Percentiles rank a stretch among this genome's conserved stretches.
Conservation (phyloP, 1,140 invertebrate species). For the Leptinotarsa lineolata region DNA sequence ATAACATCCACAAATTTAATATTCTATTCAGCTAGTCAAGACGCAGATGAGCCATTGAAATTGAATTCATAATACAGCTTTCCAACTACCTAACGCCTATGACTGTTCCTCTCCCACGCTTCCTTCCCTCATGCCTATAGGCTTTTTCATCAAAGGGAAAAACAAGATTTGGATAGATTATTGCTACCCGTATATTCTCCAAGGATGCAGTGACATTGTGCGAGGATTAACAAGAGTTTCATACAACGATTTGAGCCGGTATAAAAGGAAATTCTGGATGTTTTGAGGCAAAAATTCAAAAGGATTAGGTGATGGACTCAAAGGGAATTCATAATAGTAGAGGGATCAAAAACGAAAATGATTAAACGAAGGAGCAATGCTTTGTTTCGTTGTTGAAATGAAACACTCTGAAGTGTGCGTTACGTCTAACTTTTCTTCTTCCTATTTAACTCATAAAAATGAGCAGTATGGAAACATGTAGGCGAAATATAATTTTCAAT, state of each 20-base stretch:
- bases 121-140: not conserved
- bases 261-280: not conserved
- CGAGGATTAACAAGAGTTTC: not conserved
- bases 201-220: conserved; percentile 1
- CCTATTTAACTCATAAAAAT: no score
- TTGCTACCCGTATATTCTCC: not conserved
- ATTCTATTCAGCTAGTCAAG: no score
- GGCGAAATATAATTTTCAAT: no score
- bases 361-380: not conserved
- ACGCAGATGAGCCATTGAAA: no score
- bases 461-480: no score
- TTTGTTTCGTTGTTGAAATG: not conserved
- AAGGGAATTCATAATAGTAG: not conserved
- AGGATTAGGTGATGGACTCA: not conserved
- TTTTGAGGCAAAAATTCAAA: not conserved
- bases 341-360: not conserved
- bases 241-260: not conserved
- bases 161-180: not conserved
- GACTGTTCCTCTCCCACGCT: no score
- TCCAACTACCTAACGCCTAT: no score
- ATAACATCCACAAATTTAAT: no score
- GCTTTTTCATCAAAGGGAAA: not conserved
- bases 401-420: no score
- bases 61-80: no score
- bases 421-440: no score